phyloP scores from a whole-genome alignment of 2,888 invertebrate species.

The Amaurobius ferox region DNA sequence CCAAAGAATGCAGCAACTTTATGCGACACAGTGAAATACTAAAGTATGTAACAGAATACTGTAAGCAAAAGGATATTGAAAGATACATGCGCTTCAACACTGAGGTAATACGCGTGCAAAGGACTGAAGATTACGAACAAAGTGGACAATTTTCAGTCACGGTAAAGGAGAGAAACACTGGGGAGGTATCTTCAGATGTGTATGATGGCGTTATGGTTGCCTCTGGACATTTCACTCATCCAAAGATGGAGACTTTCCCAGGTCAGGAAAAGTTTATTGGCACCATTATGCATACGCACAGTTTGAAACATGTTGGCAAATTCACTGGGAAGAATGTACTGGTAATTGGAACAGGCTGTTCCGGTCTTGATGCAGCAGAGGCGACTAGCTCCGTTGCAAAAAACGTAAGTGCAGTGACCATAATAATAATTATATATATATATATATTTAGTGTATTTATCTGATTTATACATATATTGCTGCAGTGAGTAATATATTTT shows the following conservation, averaged over 20 bases:
- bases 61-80: slow-evolving; percentile 70
- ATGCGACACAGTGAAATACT: slow-evolving; percentile 78
- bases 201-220: slow-evolving; percentile 79
- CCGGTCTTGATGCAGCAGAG: slow-evolving; percentile 75
- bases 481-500: too few species aligned
- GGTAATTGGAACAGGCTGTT: slow-evolving; percentile 79
- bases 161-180: slow-evolving; percentile 26
- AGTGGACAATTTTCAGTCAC: slow-evolving; percentile 72
- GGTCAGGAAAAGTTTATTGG: slow-evolving; percentile 77
- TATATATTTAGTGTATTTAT: too few species aligned
- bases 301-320: slow-evolving; percentile 61
- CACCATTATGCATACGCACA: slow-evolving; percentile 73
- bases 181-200: slow-evolving; percentile 20
- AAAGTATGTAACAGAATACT: slow-evolving; percentile 76
- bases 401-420: slow-evolving; percentile 64
- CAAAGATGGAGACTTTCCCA: slow-evolving; percentile 77
- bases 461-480: too few species aligned
- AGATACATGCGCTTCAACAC: slow-evolving; percentile 70
- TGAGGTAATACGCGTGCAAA: slow-evolving; percentile 32
- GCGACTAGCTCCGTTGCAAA: slow-evolving; percentile 58
- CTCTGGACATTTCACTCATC: slow-evolving; percentile 79
- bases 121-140: slow-evolving; percentile 51
- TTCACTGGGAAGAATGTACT: slow-evolving; percentile 77
- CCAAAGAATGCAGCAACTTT: slow-evolving; percentile 78
- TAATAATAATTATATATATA: too few species aligned